Base-by-base conservation (phyloP, 2,113 vertebrate genomes). In the Hirundichthys speculiger region DNA sequence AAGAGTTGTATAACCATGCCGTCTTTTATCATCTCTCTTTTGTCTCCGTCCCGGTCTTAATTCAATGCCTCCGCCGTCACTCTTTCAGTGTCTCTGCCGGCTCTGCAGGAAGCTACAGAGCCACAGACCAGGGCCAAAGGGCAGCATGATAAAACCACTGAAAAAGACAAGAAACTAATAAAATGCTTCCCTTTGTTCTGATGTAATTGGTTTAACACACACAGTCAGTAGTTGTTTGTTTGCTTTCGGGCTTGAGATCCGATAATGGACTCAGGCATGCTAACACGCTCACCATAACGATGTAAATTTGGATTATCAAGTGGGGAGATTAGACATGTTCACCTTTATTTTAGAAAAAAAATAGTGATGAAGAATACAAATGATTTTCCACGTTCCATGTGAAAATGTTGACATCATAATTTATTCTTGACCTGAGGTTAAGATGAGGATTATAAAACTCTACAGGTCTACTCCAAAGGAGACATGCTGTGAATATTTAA, bases 1-100 rank as follows among this genome's bases (percentile, higher is more conserved):
- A 10, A 62, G 34, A 42, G 69, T 83, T 88, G 83, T 84, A 75
- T 84, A 91, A 90, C 80, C 74, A 68, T 14, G 46, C 64, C 62
- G 50, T 64, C 63, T 66, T 68, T 69, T 52, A 63, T 61, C 53
- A 20, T 68, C 58, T 66, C 64, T 22, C 59, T 66, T 20, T 47
- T 22, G 41, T 63, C 60, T 63, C 48, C 7, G 7, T 48, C 45
- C 42, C 38, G 47, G 45, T 65, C 67, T 77, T 34, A 3, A 34
- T 34, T 34, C 30, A 34, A 34, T 34, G 30, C 30, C 30, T 34
- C 30, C 30, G 7, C 30, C 30, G 30, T 34, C 30, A 10, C 30
- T 34, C 9, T 41, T 49, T 27, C 10, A 16, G 21, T 48, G 41
- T 14, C 45, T 57, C n/a, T 55, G 47, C 53, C 7, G 8, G 7